Evolutionary conservation across 2,888 invertebrate genomes (phyloP), one percentile per base, ranked within the genome.

Genomic region (Drosophila hamatofila): DNA sequence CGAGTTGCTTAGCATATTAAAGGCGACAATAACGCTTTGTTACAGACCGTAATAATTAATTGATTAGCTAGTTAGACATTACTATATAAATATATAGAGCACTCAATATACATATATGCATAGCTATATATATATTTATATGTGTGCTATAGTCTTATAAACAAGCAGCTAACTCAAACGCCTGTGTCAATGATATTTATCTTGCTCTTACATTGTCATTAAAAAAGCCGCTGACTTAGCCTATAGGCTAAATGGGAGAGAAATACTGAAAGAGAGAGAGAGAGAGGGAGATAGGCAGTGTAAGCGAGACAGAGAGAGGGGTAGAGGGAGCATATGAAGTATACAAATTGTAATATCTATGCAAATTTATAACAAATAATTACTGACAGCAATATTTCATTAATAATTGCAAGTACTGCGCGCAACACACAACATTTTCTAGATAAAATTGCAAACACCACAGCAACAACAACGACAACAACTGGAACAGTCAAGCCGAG

Each of bases 341-440:
- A 79, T 79, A 81, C 89, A 89, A 87, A 83, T 87, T 87, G 90
- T 90, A 90, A 83, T 91, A 86, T 87, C 88, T 87, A 90, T 86
- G 90, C 90, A 90, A 91, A 90, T 90, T 91, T 81, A 82, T 84
- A 83, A 88, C 91, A 91, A 89, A 83, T 83, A 86, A 86, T 86
- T 90, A 86, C 90, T 88, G 88, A 91, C 90, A 88, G 82, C 90
- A 81, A 90, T 91, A 90, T 87, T 91, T 91, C 90, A 88, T 89
- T 81, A 82, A 80, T 88, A 90, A 90, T 88, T 86, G 78, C 89
- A 74, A 79, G 72, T 76, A 80, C 72, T 52, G 62, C 54, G 66
- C 69, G 59, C 67, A 73, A 68, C 49, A 23, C 48, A 60, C 49
- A 68, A 80, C 70, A 81, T 76, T 90, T 90, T 76, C 77, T 77